Evolutionary conservation across 2,797 vertebrate genomes (phyloP).

Genomic region (Gobionotothen gibberifrons): DNA sequence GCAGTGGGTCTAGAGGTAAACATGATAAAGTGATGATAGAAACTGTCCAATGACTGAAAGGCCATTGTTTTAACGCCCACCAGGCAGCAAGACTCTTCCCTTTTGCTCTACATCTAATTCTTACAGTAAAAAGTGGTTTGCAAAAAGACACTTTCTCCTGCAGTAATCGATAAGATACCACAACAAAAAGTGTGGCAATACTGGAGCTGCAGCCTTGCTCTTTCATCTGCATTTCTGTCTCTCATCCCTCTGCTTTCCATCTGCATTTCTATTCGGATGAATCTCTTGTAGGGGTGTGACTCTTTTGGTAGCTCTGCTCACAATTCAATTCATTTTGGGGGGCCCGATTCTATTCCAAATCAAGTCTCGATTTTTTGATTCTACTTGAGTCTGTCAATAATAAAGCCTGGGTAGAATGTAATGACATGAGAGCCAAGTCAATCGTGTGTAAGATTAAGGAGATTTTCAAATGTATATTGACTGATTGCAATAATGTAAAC

Average conservation of each 20-base stretch:
- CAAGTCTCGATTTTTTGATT: too few relatives aligned
- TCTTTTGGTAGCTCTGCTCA: too few relatives aligned
- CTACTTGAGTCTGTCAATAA: too few relatives aligned
- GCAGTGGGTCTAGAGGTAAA: slow-evolving; percentile 14
- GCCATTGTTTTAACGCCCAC: slow-evolving; percentile 5
- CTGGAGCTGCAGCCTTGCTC: slow-evolving; percentile 14
- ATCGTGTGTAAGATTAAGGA: too few relatives aligned
- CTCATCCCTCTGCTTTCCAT: slow-evolving; percentile 19
- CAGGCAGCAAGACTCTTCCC: slow-evolving; percentile 1
- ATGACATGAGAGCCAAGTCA: too few relatives aligned
- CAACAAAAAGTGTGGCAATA: slow-evolving; percentile 30
- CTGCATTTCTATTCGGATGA: slow-evolving; percentile 17
- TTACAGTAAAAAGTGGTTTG: slow-evolving; percentile 24
- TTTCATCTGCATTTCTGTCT: background rate
- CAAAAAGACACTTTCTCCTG: slow-evolving; percentile 22
- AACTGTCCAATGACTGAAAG: slow-evolving; percentile 11
- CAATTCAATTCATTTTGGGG: too few relatives aligned
- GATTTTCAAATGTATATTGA: too few relatives aligned
- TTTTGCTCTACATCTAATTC: slow-evolving; percentile 6
- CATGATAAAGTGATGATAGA: slow-evolving; percentile 3
- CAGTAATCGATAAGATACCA: slow-evolving; percentile 23
- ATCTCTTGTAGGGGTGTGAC: background rate
- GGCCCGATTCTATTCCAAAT: too few relatives aligned
- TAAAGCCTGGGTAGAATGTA: too few relatives aligned
- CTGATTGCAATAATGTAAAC: too few relatives aligned